Evolutionary conservation across 2,888 invertebrate species (phyloP), one percentile per base, ranked within the genome.

Genomic region (Hemithea aestivaria): DNA sequence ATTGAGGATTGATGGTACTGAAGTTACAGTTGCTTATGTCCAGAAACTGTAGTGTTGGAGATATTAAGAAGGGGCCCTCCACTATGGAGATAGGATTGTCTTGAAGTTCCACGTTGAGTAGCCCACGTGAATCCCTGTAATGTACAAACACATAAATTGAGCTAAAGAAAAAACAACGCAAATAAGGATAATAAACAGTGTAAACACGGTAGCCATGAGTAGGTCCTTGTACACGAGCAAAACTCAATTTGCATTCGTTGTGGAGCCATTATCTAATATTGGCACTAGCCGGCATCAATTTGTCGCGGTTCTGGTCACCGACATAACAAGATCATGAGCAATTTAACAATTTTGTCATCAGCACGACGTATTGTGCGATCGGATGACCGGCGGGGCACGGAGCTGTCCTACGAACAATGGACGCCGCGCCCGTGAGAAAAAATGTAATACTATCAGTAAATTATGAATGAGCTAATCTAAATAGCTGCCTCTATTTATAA

Each of bases 81-180:
- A 91, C 88, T 34, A 79, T 68, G 37, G 82, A 80, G 45, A 92
- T 69, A 0, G 91, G 91, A 63, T 93, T 93, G 56, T 90, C 89
- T 66, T 92, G 91, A 3, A 93, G 82, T 61, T 93, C 92, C 53
- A 93, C 81, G 37, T 91, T 91, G 35, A 93, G 89, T 34, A 93
- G 82, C 9, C 93, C 93, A 3, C 90, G 90, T 29, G 89, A 90
- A 63, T 92, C 91, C 57, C 92, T 93, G 89, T 44, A 80, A 73
- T 29, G 20, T 4, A 16, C 5, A 16, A 5, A 5, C 3, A 5
- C 16, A 16, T 5, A 16, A 4, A 16, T 16, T 4, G 16, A 16
- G 16, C 5, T 4, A 20, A 38, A 23, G 24, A 45, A 40, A 10
- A 26, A 6, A 31, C 11, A 21, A 12, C 6, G 7, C 8, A 12